Base-by-base conservation (phyloP, 2,113 vertebrate genomes). In the Tor tambroides region DNA sequence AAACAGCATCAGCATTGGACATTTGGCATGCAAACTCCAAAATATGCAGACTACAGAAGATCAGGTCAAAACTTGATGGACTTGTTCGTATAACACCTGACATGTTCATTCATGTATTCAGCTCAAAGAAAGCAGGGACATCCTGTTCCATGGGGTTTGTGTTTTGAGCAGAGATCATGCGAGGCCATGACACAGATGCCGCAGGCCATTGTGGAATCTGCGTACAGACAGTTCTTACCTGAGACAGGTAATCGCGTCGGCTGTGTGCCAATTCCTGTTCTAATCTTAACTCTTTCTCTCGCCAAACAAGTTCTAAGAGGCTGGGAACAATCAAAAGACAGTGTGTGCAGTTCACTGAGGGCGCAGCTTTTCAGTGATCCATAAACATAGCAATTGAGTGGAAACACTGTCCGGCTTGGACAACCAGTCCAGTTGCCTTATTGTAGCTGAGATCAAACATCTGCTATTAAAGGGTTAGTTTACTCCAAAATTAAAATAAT, bases 221-320 rank as follows among this genome's bases (percentile, higher is more conserved):
- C 21, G 65, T 38, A 72, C 81, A 83, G 81, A 83, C 81, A 56
- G 81, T 83, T 83, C 63, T 30, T 83, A 83, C 80, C 80, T 83
- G 81, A 83, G 43, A 83, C 65, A 83, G 81, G 81, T 83, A 83
- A 83, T 83, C 26, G 46, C 15, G 9, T 21, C 11, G 21, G 43
- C 81, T 12, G 28, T 35, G 81, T 72, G 28, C 81, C 46, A 83
- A 72, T 28, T 83, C 46, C 28, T 72, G 30, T 83, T 51, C 67
- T 71, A 72, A 83, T 54, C 81, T 71, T 72, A 83, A 83, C 61
- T 49, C 54, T 17, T 35, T 12, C 61, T 67, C 80, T 67, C 28
- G 6, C 3, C 65, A 71, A 54, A 83, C 81, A 56, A 72, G 81
- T 72, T 83, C 23, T 54, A 4, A 43, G 12, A 83, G 46, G 28